Base-by-base conservation (phyloP, 2,888 invertebrate genomes). In the Chironomus riparius region DNA sequence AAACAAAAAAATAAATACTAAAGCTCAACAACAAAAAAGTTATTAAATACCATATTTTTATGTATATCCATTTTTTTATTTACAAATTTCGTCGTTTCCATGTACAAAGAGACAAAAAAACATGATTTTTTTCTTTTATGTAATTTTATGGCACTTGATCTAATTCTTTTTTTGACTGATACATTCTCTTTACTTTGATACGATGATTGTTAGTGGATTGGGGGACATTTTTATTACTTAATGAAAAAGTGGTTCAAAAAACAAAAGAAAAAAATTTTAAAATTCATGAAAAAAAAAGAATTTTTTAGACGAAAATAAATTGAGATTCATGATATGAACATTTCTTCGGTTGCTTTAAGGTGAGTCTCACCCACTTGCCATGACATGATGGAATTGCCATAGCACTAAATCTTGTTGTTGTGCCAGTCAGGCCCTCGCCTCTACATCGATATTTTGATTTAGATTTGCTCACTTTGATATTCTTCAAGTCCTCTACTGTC, bases 331-430 rank as follows among this genome's bases (percentile, higher is more conserved):
- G 65, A 73, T 73, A 62, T 79, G 80, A 79, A 80, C 84, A 84
- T 78, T 83, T 84, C 79, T 83, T 83, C 76, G 83, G 83, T 78
- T 83, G 80, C 0, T 82, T 83, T 0, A 86, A 81, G 77, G 85
- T 85, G 76, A 86, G 82, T 70, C 94, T 88, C 69, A 92, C 85
- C 95, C 95, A 95, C 82, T 94, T 93, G 56, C 95, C 95, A 81
- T 93, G 93, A 83, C 95, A 95, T 80, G 93, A 92, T 0, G 92
- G 91, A n/a, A 91, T 91, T 69, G 92, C 90, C 47, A 95, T 87
- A 48, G 94, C 93, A 79, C 91, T 91, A 91, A 92, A 95, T 77
- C 93, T 87, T 12, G 94, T 94, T 78, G 90, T 87, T 77, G 90
- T 87, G 0, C 89, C 89, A 47, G 89, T 86, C 2, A 92, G 90